phyloP scores from a whole-genome alignment of 37 sponge, comb jelly and placozoan species.

The Axinella damicornis region DNA sequence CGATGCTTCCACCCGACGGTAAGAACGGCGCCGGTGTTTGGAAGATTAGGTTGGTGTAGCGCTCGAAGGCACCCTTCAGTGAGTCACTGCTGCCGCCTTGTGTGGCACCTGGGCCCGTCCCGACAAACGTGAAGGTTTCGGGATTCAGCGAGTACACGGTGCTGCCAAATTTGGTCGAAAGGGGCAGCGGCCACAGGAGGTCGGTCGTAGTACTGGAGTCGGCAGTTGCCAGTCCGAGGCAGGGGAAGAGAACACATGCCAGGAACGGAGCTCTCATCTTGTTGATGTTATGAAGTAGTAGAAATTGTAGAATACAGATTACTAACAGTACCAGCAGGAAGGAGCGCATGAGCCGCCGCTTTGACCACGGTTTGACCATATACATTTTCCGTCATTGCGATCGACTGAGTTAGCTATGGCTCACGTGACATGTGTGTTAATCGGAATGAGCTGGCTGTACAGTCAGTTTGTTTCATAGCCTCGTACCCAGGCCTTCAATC shows the following conservation, averaged over 20 bases:
- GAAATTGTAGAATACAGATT: too few species aligned
- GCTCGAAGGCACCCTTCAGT: constrained; percentile 62
- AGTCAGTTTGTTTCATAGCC: too few species aligned
- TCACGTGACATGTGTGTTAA: too few species aligned
- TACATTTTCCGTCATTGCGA: too few species aligned
- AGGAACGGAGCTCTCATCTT: too few species aligned
- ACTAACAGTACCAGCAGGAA: too few species aligned
- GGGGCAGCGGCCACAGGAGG: constrained; percentile 71
- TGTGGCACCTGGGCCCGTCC: constrained; percentile 47
- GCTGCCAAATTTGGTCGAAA: neutral
- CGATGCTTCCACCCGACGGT: constrained; percentile 3
- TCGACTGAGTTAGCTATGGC: too few species aligned
- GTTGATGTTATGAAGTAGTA: too few species aligned
- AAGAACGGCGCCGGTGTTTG: constrained; percentile 39
- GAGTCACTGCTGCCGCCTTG: constrained; percentile 40
- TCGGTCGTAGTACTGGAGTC: constrained; percentile 37
- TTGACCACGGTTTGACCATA: too few species aligned
- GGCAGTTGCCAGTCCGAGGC: neutral
- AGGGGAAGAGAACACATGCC: neutral
- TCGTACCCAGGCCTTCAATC: too few species aligned
- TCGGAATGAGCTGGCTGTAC: too few species aligned
- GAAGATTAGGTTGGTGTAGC: constrained; percentile 70
- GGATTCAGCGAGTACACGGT: constrained; percentile 30
- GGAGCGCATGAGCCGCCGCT: too few species aligned
- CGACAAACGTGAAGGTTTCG: constrained; percentile 46